phyloP scores from a whole-genome alignment of 2,888 invertebrate species.

The Hermaeophaga mercurialis region DNA sequence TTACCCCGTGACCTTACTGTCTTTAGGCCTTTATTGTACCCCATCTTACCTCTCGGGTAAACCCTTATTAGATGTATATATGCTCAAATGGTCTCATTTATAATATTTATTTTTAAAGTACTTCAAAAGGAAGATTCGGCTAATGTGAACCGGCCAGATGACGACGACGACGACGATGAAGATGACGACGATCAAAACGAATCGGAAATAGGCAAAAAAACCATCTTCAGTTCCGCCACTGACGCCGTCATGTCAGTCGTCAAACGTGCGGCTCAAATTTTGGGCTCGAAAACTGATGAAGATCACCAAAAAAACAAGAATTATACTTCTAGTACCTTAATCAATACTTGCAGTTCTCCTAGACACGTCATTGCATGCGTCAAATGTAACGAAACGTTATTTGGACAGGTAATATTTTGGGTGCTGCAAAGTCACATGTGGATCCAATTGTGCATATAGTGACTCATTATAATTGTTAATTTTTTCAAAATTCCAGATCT shows the following conservation, averaged over 20 bases:
- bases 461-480: constrained; percentile 41
- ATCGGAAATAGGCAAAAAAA: constrained; percentile 58
- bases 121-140: constrained; percentile 80
- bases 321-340: constrained; percentile 57
- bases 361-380: constrained; percentile 75
- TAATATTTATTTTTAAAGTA: constrained; percentile 50
- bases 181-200: constrained; percentile 56
- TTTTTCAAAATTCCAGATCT: constrained; percentile 60
- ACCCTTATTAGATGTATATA: too few species aligned
- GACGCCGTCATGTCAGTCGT: constrained; percentile 92
- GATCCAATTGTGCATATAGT: background rate
- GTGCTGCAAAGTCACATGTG: background rate
- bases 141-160: constrained; percentile 67
- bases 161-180: constrained; percentile 71
- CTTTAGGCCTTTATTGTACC: too few species aligned
- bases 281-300: constrained; percentile 71
- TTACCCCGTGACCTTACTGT: too few species aligned
- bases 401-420: constrained; percentile 54
- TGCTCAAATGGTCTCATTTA: too few species aligned
- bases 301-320: constrained; percentile 61
- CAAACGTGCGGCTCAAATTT: constrained; percentile 86
- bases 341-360: constrained; percentile 69
- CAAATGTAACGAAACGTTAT: constrained; percentile 74
- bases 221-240: constrained; percentile 83
- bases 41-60: too few species aligned